Percentiles rank a stretch among this genome's conserved stretches.
Evolutionary conservation across 2,888 invertebrate genomes (phyloP).

Genomic region (Netelia inedita): DNA sequence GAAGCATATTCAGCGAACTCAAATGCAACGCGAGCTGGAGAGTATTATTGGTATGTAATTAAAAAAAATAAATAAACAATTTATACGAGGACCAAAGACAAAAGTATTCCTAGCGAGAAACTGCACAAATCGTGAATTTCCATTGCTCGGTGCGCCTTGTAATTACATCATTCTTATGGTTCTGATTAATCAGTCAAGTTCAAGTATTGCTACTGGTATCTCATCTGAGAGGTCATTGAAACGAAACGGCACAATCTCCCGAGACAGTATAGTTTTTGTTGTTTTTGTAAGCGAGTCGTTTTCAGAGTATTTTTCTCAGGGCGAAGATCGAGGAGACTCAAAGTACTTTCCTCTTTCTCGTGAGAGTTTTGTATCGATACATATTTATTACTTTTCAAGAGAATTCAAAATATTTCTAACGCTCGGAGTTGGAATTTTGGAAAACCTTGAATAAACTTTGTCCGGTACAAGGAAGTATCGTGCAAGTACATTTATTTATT

Average conservation of each 20-base stretch:
- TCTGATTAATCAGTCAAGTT: constrained; percentile 40
- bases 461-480: no score
- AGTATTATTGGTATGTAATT: neutral
- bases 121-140: constrained; percentile 38
- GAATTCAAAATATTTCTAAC: neutral
- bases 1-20: no score
- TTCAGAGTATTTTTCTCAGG: neutral
- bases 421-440: neutral
- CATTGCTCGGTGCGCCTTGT: neutral
- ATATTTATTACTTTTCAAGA: neutral
- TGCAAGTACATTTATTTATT: no score
- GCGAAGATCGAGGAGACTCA: neutral
- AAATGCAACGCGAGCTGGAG: no score
- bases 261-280: neutral
- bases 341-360: neutral
- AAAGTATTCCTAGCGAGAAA: neutral
- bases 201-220: constrained; percentile 50
- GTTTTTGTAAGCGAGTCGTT: neutral
- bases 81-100: neutral
- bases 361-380: neutral
- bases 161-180: constrained; percentile 35
- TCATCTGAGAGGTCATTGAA: constrained; percentile 47
- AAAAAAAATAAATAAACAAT: neutral
- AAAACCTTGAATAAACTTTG: no score
- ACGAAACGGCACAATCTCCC: neutral